Conservation (phyloP, 2,888 invertebrate species). For the Eilema griseolum region DNA sequence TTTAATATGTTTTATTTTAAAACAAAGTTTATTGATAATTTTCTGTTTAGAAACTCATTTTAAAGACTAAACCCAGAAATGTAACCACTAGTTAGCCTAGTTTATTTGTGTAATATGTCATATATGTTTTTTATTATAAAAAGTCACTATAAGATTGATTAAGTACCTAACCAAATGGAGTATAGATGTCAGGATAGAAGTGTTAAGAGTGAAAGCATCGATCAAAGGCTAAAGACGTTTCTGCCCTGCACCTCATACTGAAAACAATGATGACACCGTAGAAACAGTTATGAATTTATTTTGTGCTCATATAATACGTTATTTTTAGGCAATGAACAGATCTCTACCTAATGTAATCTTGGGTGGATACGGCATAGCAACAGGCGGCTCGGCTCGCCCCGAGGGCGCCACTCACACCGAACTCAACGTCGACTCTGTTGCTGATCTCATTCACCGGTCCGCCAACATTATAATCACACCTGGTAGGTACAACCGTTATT, state of each 20-base stretch:
- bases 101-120: no score
- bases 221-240: not conserved
- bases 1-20: no score
- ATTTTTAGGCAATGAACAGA: conserved; percentile 90
- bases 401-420: conserved; percentile 94
- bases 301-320: not conserved
- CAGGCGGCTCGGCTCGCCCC: conserved; percentile 92
- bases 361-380: conserved; percentile 94
- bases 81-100: no score
- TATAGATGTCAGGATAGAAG: no score
- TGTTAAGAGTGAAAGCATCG: not conserved
- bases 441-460: conserved; percentile 92
- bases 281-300: not conserved
- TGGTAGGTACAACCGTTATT: conserved; percentile 69
- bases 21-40: no score
- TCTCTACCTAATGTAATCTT: conserved; percentile 95
- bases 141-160: no score
- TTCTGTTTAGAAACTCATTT: no score
- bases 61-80: no score
- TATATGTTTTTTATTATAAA: no score
- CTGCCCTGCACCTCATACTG: not conserved
- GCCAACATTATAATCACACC: conserved; percentile 96
- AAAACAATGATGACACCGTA: no score
- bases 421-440: conserved; percentile 91
- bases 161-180: no score